Evolutionary conservation across 2,113 vertebrate species (phyloP).

Genomic region (Prolemur simus): DNA sequence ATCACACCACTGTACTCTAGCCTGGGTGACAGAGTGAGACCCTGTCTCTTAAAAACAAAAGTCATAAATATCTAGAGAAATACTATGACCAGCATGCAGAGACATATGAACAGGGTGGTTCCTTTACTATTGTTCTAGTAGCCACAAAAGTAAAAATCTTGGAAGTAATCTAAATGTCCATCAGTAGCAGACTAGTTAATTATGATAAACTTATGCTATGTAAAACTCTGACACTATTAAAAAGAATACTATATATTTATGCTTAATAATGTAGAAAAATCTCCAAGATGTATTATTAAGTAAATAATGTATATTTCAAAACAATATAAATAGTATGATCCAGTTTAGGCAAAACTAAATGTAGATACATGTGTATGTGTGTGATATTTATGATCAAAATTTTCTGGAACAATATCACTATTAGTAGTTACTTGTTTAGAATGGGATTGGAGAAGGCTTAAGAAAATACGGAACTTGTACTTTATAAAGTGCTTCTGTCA

Average conservation of each 20-base stretch:
- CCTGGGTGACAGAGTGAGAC: too few species aligned
- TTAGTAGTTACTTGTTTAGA: slow-evolving; percentile 20
- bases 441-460: neutral
- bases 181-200: slow-evolving; percentile 19
- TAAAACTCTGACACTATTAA: neutral
- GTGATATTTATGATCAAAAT: neutral
- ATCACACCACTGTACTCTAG: too few species aligned
- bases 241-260: neutral
- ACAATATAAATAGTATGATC: neutral
- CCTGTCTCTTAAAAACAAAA: neutral
- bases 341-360: slow-evolving; percentile 6
- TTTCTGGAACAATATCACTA: slow-evolving; percentile 21
- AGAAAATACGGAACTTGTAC: neutral
- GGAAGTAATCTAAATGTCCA: neutral
- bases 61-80: neutral
- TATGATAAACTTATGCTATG: neutral
- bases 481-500: slow-evolving; percentile 20
- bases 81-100: neutral
- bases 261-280: neutral
- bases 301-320: slow-evolving; percentile 16
- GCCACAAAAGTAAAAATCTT: neutral
- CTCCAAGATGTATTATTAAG: neutral
- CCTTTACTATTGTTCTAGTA: neutral
- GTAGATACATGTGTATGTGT: neutral
- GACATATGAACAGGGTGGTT: neutral